Evolutionary conservation across 92 coral and sea anemone genomes (phyloP).

Genomic region (Epizoanthus rinbou): DNA sequence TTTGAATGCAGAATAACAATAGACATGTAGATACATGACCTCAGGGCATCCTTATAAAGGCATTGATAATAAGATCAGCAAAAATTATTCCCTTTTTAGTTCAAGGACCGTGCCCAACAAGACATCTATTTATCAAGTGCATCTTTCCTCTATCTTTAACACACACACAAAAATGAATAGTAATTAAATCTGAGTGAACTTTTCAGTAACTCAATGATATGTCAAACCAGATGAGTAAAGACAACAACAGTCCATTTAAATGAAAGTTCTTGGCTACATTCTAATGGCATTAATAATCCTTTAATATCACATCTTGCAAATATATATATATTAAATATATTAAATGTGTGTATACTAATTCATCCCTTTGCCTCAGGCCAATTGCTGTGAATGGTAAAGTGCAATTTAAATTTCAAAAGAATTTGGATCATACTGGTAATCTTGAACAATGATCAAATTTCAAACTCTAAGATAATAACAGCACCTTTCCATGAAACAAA

Average conservation of each 20-base stretch:
- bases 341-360: no score
- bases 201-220: no score
- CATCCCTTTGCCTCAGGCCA: no score
- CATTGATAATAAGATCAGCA: background rate
- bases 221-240: no score
- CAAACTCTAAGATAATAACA: background rate
- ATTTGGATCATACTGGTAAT: background rate
- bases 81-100: slow-evolving; percentile 27
- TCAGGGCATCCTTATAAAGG: background rate
- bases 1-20: background rate
- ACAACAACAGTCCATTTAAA: no score
- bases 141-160: background rate
- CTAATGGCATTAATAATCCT: no score
- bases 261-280: no score
- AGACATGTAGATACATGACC: background rate
- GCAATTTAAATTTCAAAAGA: background rate
- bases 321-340: no score
- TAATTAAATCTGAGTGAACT: no score
- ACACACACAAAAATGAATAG: no score
- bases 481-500: background rate
- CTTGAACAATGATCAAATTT: background rate
- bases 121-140: background rate
- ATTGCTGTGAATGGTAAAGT: no score
- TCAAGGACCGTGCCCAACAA: background rate
- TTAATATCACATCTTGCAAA: no score